These are phyloP conservation scores for Sitta europaea DNA, from an alignment of 2,113 vertebrate genomes.

Conservation along the genomic window DNA sequence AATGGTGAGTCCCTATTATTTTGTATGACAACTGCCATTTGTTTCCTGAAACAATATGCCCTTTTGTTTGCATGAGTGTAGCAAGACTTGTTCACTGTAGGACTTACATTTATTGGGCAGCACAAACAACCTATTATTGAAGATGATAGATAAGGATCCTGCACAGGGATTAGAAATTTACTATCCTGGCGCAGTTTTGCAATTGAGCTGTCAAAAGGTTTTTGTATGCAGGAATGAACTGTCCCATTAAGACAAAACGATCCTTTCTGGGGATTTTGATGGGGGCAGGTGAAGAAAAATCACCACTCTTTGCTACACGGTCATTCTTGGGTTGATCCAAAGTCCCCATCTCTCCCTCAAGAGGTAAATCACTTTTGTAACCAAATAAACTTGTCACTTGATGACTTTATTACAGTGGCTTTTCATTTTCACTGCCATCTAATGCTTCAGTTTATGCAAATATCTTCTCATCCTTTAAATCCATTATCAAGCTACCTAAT, in stretches of 20 bases:
- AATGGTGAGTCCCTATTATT: not conserved
- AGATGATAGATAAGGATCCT: not conserved
- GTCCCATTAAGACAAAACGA: not conserved
- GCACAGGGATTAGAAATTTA: not conserved
- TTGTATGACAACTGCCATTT: not conserved
- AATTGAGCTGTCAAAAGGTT: not conserved
- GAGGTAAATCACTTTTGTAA: not conserved
- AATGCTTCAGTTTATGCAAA: not conserved
- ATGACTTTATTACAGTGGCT: not conserved
- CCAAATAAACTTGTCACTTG: not conserved
- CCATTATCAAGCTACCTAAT: not conserved
- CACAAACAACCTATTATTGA: not conserved
- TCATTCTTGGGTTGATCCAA: not conserved
- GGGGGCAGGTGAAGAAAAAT: not conserved
- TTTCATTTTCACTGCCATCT: not conserved
- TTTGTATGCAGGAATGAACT: not conserved
- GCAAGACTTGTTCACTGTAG: not conserved
- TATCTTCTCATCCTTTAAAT: not conserved
- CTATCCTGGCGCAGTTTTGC: not conserved
- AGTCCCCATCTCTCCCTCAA: not conserved
- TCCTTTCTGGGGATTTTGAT: not conserved
- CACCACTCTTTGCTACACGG: not conserved
- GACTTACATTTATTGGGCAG: not conserved
- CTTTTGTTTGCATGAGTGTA: not conserved
- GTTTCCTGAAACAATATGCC: not conserved